These are phyloP conservation scores for Mesoligia furuncula DNA, from an alignment of 2,888 invertebrate genomes.

Conservation along the genomic window DNA sequence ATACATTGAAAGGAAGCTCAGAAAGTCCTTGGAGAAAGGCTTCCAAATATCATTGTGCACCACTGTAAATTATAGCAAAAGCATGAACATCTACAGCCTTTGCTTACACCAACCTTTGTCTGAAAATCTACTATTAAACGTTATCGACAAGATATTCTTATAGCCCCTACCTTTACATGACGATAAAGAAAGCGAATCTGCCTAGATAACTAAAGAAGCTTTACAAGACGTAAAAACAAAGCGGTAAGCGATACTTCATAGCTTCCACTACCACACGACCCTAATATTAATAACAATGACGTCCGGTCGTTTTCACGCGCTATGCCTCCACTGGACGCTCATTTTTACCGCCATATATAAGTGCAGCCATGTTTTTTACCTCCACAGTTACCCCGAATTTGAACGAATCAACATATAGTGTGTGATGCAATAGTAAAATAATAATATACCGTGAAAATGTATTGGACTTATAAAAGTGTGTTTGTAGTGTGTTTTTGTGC, in stretches of 20 bases:
- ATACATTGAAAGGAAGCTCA: not conserved
- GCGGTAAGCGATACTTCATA: slow-evolving; percentile 16
- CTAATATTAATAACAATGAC: slow-evolving; percentile 87
- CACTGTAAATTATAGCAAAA: not conserved
- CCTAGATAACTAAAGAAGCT: too few species aligned
- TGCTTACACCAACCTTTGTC: not conserved
- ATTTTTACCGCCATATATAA: slow-evolving; percentile 88
- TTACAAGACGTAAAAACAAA: not conserved
- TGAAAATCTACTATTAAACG: not conserved
- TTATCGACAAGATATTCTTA: not conserved
- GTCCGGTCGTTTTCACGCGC: slow-evolving; percentile 89
- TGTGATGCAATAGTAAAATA: slow-evolving; percentile 62
- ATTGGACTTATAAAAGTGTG: slow-evolving; percentile 80
- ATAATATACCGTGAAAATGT: slow-evolving; percentile 75
- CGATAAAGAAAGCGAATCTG: not conserved
- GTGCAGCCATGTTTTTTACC: slow-evolving; percentile 84
- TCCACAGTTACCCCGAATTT: slow-evolving; percentile 81
- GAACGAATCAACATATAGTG: slow-evolving; percentile 66
- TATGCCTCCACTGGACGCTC: slow-evolving; percentile 81
- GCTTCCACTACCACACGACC: slow-evolving; percentile 65
- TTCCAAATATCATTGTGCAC: not conserved
- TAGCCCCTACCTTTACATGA: too few species aligned
- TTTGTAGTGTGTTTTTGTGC: slow-evolving; percentile 83
- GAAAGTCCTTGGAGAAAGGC: not conserved
- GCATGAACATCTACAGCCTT: not conserved